Evolutionary conservation across 2,113 vertebrate genomes (phyloP).

Genomic region (Neogale vison): DNA sequence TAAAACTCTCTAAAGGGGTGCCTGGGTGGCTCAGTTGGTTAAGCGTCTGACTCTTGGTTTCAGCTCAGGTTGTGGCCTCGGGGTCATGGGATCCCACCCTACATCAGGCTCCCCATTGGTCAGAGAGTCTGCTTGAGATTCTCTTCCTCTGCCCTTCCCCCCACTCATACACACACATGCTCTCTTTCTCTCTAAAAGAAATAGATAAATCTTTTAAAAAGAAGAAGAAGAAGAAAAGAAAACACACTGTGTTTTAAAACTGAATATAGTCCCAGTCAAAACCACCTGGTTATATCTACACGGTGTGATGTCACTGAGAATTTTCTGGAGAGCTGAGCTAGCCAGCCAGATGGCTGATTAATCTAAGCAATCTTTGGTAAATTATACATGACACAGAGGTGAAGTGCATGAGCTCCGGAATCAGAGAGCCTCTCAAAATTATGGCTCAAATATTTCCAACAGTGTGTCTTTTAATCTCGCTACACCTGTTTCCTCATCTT

Average conservation of each 20-base stretch:
- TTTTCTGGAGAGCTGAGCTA: neutral
- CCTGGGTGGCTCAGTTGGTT: neutral
- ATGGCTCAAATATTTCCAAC: neutral
- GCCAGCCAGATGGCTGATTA: neutral
- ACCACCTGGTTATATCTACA: neutral
- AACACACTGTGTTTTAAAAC: conserved; percentile 1
- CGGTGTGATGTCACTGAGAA: neutral
- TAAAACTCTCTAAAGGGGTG: neutral
- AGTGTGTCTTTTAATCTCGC: neutral
- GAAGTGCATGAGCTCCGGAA: neutral
- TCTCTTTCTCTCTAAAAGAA: neutral
- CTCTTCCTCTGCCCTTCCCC: neutral
- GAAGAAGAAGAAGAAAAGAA: too few species aligned
- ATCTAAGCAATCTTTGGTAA: conserved; percentile 12
- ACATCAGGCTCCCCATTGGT: neutral
- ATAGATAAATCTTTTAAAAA: neutral
- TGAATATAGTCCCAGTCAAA: neutral
- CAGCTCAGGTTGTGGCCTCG: neutral
- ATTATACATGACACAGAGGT: neutral
- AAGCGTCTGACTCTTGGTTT: neutral
- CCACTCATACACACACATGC: neutral
- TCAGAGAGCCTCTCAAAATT: neutral
- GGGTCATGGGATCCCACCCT: neutral
- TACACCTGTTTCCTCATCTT: neutral
- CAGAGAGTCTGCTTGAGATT: neutral